Base-by-base conservation (phyloP, 2,888 invertebrate genomes). In the Mylabris sibirica region DNA sequence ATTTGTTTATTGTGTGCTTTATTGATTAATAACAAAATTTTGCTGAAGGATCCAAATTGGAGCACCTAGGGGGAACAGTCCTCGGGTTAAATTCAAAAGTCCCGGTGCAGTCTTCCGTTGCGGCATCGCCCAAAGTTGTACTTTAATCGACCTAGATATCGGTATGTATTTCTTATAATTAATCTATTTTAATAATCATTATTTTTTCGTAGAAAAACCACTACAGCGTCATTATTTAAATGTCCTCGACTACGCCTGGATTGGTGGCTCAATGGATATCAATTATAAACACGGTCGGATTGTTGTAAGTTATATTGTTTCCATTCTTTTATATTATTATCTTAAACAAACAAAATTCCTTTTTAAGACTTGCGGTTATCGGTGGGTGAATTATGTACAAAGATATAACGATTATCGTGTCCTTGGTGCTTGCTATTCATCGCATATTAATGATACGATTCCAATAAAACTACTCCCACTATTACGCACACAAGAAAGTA, bases 221-320 rank as follows among this genome's bases (percentile, higher is more conserved):
- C 57, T 26, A 1, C 24, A 60, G 17, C 20, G 14, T 26, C 53
- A 63, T 59, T 60, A 66, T 59, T 38, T 22, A 4, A 64, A 70
- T 57, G 64, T 59, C 9, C n/a, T 70, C 20, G 74, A 81, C 59
- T 70, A 78, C 62, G 80, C 84, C 11, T 85, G 83, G 83, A 79
- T 83, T n/a, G 86, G 86, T 12, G 84, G 82, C 14, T 72, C 81
- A 2, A 84, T 86, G 80, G 83, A 82, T 65, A 78, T 85, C 11
- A 80, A 80, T 74, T 79, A 79, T 63, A 72, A 75, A 59, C 74
- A 65, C 4, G 66, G 78, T 30, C 76, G 74, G 68, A 71, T 81
- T 72, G 80, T 80, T 73, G 86, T 85, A 78, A 68, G 80, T 79
- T 49, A 1, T 11, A n/a, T n/a, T 24, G 2, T 53, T 20, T 53